Conservation (phyloP, 2,113 vertebrate genomes). For the Corythaixoides concolor region DNA sequence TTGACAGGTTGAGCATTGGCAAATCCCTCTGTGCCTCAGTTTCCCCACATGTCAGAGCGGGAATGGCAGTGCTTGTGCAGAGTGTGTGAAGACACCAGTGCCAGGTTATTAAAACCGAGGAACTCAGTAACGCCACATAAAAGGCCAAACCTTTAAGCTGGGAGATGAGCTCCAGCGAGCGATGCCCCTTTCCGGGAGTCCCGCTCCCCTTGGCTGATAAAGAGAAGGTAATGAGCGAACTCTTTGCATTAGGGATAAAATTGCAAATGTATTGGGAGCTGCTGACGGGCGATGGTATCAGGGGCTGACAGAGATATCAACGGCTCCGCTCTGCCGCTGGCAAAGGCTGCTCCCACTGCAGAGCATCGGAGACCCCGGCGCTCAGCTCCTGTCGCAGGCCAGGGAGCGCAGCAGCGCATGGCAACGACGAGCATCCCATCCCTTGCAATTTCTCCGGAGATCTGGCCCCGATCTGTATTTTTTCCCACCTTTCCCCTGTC, state of each 20-base stretch:
- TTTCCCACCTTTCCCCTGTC: not conserved
- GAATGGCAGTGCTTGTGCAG: accelerated
- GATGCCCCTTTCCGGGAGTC: not conserved
- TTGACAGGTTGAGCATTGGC: not conserved
- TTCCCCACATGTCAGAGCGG: not conserved
- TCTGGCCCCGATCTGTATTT: accelerated
- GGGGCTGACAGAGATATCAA: conserved; percentile 51
- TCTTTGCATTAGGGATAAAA: conserved; percentile 36
- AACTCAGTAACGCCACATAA: not conserved
- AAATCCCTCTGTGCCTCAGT: not conserved
- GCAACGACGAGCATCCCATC: accelerated
- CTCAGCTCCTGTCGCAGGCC: accelerated
- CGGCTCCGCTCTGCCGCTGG: not conserved
- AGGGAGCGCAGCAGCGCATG: accelerated
- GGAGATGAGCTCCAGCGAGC: not conserved
- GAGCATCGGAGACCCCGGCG: not conserved
- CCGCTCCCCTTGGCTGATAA: not conserved
- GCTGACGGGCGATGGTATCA: conserved; percentile 56
- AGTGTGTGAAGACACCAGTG: accelerated
- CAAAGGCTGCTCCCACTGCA: not conserved
- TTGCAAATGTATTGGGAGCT: not conserved
- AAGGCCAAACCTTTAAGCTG: not conserved
- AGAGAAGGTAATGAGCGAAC: conserved; percentile 38
- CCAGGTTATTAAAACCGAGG: accelerated
- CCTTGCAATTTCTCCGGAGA: accelerated